A percentile compares a stretch with the other conserved stretches of the same genome.
These are phyloP conservation scores for Lichenostomus cassidix DNA, from an alignment of 2,113 vertebrate species.

Conservation along the genomic window DNA sequence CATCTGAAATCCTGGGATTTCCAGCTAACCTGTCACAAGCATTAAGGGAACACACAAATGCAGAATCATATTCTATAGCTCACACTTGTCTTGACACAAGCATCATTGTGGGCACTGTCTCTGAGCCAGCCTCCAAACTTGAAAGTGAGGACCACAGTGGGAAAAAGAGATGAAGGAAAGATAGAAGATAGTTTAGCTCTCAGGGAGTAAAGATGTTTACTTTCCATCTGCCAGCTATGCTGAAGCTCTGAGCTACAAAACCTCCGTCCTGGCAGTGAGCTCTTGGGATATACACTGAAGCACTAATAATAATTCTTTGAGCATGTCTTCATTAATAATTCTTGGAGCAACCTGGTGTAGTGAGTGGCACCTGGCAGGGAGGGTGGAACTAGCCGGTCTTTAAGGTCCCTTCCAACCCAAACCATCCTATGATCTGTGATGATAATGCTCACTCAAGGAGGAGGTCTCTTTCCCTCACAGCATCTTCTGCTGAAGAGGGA, in stretches of 20 bases:
- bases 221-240: background rate
- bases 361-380: background rate
- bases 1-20: background rate
- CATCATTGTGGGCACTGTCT: background rate
- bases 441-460: background rate
- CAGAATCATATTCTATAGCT: background rate
- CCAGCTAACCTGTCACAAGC: background rate
- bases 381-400: background rate
- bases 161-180: background rate
- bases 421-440: background rate
- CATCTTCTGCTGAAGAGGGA: background rate
- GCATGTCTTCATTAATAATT: background rate
- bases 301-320: background rate
- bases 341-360: background rate
- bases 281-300: background rate
- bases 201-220: background rate
- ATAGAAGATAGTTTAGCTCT: background rate
- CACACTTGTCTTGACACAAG: accelerated
- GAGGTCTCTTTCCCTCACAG: background rate
- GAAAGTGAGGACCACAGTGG: background rate
- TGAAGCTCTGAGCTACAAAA: background rate
- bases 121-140: background rate
- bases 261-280: background rate
- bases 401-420: background rate
- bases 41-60: background rate